phyloP scores from a whole-genome alignment of 2,888 invertebrate species.

The Oscheius sp. region DNA sequence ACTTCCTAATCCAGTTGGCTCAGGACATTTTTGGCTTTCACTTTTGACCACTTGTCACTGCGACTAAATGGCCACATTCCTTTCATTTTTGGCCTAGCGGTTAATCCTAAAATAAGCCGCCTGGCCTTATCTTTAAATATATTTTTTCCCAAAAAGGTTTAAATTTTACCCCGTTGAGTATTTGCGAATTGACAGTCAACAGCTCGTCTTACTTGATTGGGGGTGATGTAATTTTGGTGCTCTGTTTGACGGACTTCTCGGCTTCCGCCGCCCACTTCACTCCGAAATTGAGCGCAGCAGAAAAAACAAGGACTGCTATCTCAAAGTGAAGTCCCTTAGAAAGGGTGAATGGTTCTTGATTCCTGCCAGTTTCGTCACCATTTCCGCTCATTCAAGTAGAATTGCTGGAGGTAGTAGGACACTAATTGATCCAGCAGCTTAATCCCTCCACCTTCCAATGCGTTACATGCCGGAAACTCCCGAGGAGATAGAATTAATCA shows the following conservation, averaged over 20 bases:
- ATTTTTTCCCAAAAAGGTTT: no score
- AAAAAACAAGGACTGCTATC: conserved; percentile 10
- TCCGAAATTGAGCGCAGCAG: conserved; percentile 27
- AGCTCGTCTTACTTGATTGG: not conserved
- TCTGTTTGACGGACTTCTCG: conserved; percentile 24
- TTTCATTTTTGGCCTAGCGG: conserved; percentile 13
- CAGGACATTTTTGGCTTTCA: not conserved
- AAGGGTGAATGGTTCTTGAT: no score
- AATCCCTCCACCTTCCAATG: conserved; percentile 16
- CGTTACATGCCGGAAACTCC: conserved; percentile 2
- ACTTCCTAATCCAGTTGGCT: no score
- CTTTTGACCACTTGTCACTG: no score
- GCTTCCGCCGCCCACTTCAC: conserved; percentile 29
- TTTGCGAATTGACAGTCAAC: not conserved
- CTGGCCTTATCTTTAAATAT: conserved; percentile 8
- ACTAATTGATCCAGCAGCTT: conserved; percentile 24
- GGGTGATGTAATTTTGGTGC: conserved; percentile 20
- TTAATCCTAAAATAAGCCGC: not conserved
- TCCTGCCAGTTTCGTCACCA: no score
- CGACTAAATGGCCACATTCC: no score
- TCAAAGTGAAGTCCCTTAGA: conserved; percentile 8
- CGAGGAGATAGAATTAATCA: conserved; percentile 13
- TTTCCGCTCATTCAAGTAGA: no score
- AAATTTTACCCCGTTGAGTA: not conserved
- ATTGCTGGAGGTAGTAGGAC: conserved; percentile 10